Evolutionary conservation across 2,888 invertebrate genomes (phyloP).

Genomic region (Nemotelus nigrinus): DNA sequence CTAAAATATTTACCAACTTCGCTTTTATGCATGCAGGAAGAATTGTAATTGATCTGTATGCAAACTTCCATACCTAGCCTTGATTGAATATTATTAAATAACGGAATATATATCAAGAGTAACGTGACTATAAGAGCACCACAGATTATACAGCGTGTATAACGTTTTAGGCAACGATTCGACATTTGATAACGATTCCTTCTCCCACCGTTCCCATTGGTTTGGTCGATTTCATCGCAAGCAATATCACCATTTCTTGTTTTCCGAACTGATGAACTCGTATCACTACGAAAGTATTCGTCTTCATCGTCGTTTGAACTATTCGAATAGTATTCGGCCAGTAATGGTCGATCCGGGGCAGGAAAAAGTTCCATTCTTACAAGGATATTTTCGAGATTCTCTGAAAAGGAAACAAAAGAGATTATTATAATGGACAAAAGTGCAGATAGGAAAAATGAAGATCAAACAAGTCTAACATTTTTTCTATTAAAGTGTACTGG

Average conservation of each 20-base stretch:
- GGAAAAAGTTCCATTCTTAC: slow-evolving; percentile 27
- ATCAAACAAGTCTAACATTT: not conserved
- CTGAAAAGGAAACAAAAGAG: slow-evolving; percentile 2
- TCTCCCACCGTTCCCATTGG: not conserved
- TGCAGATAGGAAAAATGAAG: no score
- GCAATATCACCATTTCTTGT: slow-evolving; percentile 14
- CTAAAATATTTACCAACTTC: slow-evolving; percentile 46
- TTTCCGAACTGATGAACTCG: not conserved
- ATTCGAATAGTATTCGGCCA: slow-evolving; percentile 41
- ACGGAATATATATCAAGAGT: slow-evolving; percentile 58
- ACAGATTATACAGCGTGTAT: slow-evolving; percentile 54
- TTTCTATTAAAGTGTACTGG: no score
- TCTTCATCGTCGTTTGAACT: slow-evolving; percentile 42
- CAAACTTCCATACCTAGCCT: slow-evolving; percentile 57
- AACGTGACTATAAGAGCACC: slow-evolving; percentile 54
- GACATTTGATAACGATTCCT: slow-evolving; percentile 52
- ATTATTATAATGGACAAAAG: no score
- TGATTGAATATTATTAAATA: slow-evolving; percentile 58
- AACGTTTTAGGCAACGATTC: slow-evolving; percentile 56
- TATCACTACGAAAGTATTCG: slow-evolving; percentile 27
- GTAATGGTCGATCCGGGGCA: slow-evolving; percentile 30
- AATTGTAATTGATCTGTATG: slow-evolving; percentile 42
- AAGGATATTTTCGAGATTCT: not conserved
- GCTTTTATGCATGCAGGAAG: slow-evolving; percentile 47
- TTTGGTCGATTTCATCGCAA: not conserved